Conservation (phyloP, 37 sponge, comb jelly and placozoan species). For the Hormiphora californensis region DNA sequence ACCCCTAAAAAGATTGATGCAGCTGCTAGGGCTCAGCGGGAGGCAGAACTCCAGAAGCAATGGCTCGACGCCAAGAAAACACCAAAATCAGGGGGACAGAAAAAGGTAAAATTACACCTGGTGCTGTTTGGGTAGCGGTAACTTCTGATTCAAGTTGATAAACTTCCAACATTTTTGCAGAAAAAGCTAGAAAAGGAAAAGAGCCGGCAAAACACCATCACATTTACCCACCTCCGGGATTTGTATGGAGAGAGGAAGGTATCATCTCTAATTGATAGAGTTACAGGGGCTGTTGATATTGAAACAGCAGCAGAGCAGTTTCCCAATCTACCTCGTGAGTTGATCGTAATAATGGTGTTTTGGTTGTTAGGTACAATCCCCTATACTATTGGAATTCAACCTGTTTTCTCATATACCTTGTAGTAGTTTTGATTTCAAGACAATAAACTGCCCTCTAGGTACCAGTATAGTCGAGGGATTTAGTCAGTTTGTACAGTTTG, state of each 20-base stretch:
- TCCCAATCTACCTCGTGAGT: slow-evolving; percentile 17
- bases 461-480: slow-evolving; percentile 18
- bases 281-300: slow-evolving; percentile 4
- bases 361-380: too few relatives aligned
- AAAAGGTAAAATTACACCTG: too few relatives aligned
- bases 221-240: slow-evolving; percentile 46
- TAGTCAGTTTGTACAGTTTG: slow-evolving; percentile 17
- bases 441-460: too few relatives aligned
- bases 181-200: neutral
- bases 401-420: too few relatives aligned
- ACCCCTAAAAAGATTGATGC: slow-evolving; percentile 15
- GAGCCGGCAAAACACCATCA: neutral
- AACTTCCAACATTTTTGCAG: too few relatives aligned
- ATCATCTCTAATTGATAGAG: neutral
- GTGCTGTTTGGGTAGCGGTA: too few relatives aligned
- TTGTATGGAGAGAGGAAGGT: slow-evolving; percentile 32
- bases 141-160: too few relatives aligned
- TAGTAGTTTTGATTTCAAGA: too few relatives aligned
- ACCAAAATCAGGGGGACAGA: neutral
- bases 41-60: neutral
- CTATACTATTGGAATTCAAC: too few relatives aligned
- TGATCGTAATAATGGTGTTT: neutral
- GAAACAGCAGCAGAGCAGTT: slow-evolving; percentile 19
- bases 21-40: neutral
- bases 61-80: slow-evolving; percentile 5